Evolutionary conservation across 2,113 vertebrate genomes (phyloP), one percentile per base, ranked within the genome.

Genomic region (Dicentrarchus labrax): DNA sequence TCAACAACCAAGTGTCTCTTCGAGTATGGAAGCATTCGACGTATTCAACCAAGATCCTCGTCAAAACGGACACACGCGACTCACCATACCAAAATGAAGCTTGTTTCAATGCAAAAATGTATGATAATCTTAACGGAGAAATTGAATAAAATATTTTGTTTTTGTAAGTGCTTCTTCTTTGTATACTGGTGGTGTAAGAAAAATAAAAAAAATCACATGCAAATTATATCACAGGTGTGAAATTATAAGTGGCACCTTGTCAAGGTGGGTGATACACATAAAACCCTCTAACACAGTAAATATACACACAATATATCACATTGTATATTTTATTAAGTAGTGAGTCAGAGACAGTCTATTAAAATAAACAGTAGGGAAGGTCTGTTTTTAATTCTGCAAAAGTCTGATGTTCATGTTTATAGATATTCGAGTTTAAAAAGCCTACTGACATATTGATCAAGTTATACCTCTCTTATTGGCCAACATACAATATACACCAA

Each of bases 111-210:
- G 93, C 91, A 93, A 93, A 92, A 91, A 92, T 94, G 94, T 94
- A 93, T 76, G 80, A 91, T 89, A 91, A 86, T 86, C 86, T 91
- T 89, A 80, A 84, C 85, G 84, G 83, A 87, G 64, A 91, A 85
- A 86, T 90, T 88, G 73, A 93, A 92, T 94, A 92, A 95, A 94
- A 85, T 94, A 93, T 93, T 93, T 94, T 93, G 93, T 90, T 94
- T 93, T 93, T 93, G 81, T 93, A 91, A 50, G 16, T 11, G 62
- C 5, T 8, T 75, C 38, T 45, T 86, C 48, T 80, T 74, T 72
- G 9, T 56, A 11, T 47, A 21, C 21, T 48, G n/a, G 21, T 47
- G 8, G 3, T 4, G 13, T 15, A 47, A 9, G 8, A 6, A 56
- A 22, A 0, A 39, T 6, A 5, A 47, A 69, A 39, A 38, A 62